Evolutionary conservation across 2,113 vertebrate genomes (phyloP), one percentile per base, ranked within the genome.

Genomic region (Plestiodon gilberti): DNA sequence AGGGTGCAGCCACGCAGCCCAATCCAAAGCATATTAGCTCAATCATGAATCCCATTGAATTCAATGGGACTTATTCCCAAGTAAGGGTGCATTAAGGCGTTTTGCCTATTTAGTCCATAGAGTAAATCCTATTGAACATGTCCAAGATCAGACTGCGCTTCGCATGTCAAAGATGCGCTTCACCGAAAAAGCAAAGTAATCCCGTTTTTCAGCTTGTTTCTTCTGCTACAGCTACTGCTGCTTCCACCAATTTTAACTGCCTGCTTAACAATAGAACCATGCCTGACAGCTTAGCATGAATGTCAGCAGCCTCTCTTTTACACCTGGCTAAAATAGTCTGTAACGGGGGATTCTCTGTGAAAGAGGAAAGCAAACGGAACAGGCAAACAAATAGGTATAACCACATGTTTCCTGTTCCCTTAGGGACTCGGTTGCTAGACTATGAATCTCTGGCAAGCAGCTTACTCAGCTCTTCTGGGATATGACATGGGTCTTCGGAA

Each of bases 271-370:
- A 43, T 40, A 79, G 83, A 10, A 11, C 11, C n/a, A 77, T 57
- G 14, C 35, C 10, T 0, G 0, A 3, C 61, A 52, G 17, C 55
- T 43, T 67, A 62, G 5, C 78, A 40, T 43, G 13, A 43, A 57
- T 4, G 75, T 90, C 85, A 93, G 79, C 79, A 93, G n/a, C 64
- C 38, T 92, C 80, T 90, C 40, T 84, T n/a, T 83, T 80, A 67
- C 6, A 57, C 17, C 40, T 55, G 40, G 35, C 65, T 90, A 84
- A 91, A 80, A 67, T 40, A 13, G 33, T 75, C 73, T 91, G 70
- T 87, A n/a, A n/a, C n/a, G n/a, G n/a, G 74, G 23, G 67, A 87
- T 82, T 89, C n/a, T 3, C 23, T 69, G 83, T 78, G 57, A 92
- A 89, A 84, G 69, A 83, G 43, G 67, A 90, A 69, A 23, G 80